Percentiles rank a stretch among this genome's conserved stretches.
phyloP scores from a whole-genome alignment of 2,888 invertebrate genomes.

The Drosophila macrospina region DNA sequence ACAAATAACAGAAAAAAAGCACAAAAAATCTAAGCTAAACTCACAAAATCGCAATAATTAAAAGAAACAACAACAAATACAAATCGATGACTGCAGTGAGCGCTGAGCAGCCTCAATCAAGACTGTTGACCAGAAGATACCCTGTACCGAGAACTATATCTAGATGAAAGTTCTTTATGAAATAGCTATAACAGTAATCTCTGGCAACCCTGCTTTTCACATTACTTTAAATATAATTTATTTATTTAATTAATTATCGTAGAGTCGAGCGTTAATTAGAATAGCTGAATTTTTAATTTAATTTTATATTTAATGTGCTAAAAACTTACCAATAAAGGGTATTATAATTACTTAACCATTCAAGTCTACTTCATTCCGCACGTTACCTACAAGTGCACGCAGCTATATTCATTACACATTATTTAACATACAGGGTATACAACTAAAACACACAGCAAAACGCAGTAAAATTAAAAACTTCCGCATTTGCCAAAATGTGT shows the following conservation, averaged over 20 bases:
- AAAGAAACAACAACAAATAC: conserved; percentile 45
- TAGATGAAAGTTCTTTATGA: too few species aligned
- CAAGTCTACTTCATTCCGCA: too few species aligned
- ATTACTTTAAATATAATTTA: too few species aligned
- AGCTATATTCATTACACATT: neutral
- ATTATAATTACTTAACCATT: neutral
- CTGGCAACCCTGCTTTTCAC: too few species aligned
- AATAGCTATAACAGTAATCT: too few species aligned
- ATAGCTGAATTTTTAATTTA: too few species aligned
- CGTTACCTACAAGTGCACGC: neutral
- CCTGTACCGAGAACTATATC: neutral
- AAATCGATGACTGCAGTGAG: conserved; percentile 69
- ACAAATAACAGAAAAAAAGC: neutral
- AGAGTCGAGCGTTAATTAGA: too few species aligned
- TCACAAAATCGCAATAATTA: conserved; percentile 71
- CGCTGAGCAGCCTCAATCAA: conserved; percentile 35
- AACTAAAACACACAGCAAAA: conserved; percentile 39
- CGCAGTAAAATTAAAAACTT: conserved; percentile 67
- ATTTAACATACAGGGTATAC: conserved; percentile 25
- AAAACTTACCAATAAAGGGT: neutral
- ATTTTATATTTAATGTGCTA: too few species aligned
- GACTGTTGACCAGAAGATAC: neutral
- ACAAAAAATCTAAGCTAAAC: conserved; percentile 43
- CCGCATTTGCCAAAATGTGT: conserved; percentile 70
- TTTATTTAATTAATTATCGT: too few species aligned